Percentiles rank a stretch among this genome's conserved stretches.
phyloP scores from a whole-genome alignment of 1,140 invertebrate genomes.

The Bactericera cockerelli region DNA sequence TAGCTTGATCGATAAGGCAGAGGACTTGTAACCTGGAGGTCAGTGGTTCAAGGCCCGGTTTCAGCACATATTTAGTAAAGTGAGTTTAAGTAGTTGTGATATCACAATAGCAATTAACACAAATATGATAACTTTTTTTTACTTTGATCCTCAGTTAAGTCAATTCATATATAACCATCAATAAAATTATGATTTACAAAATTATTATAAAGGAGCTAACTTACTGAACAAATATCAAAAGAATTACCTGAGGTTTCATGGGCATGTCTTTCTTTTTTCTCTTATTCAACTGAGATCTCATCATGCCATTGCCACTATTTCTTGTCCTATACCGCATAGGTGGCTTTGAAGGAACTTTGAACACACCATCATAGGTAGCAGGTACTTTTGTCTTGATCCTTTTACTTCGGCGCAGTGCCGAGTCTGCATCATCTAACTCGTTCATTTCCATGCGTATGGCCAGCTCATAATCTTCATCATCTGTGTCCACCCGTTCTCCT shows the following conservation, averaged over 20 bases:
- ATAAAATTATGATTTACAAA: no score
- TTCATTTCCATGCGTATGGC: not conserved
- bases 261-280: not conserved
- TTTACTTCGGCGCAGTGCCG: not conserved
- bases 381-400: not conserved
- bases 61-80: no score
- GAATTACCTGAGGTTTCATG: not conserved
- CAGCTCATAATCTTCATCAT: not conserved
- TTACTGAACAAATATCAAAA: no score
- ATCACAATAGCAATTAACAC: no score
- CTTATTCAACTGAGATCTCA: not conserved
- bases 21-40: no score
- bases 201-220: no score
- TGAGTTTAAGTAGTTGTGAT: no score
- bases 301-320: not conserved
- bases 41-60: no score
- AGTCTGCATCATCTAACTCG: not conserved
- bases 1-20: no score
- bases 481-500: not conserved
- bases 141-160: no score
- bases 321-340: not conserved
- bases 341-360: slow-evolving; percentile 2
- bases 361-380: not conserved
- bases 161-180: no score
- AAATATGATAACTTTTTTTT: no score